Evolutionary conservation across 2,113 vertebrate species (phyloP).

Genomic region (Zosterops hypoxanthus): DNA sequence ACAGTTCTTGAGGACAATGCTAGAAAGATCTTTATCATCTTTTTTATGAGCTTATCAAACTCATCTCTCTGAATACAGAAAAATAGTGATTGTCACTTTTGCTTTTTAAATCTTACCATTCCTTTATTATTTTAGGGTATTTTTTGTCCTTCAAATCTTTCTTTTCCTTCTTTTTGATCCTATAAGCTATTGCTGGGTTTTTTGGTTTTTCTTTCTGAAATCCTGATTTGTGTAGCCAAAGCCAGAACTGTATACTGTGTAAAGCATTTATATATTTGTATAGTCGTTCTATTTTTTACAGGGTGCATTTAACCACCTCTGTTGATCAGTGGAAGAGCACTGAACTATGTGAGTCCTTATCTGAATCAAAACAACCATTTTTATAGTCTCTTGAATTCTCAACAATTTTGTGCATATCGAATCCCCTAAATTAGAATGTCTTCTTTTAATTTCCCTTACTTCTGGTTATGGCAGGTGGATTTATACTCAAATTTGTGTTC

Average conservation of each 20-base stretch:
- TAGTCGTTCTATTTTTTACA: not conserved
- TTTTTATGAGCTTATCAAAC: not conserved
- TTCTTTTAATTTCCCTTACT: not conserved
- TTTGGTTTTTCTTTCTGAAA: not conserved
- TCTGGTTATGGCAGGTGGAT: not conserved
- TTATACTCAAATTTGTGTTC: not conserved
- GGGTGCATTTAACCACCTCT: not conserved
- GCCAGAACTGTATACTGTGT: not conserved
- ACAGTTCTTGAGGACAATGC: not conserved
- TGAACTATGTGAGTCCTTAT: not conserved
- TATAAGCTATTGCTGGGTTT: not conserved
- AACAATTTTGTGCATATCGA: not conserved
- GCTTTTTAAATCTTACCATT: not conserved
- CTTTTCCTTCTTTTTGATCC: not conserved
- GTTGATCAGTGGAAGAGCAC: not conserved
- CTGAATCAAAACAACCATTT: not conserved
- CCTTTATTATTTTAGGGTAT: not conserved
- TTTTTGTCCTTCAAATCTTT: not conserved
- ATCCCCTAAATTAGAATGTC: not conserved
- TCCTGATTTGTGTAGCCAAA: not conserved
- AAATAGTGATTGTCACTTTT: not conserved
- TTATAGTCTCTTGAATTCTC: not conserved
- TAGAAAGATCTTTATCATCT: not conserved
- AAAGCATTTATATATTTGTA: not conserved
- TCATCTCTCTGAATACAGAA: not conserved